A percentile compares a stretch with the other conserved stretches of the same genome.
phyloP scores from a whole-genome alignment of 2,113 vertebrate species.

The Bubo scandiacus region DNA sequence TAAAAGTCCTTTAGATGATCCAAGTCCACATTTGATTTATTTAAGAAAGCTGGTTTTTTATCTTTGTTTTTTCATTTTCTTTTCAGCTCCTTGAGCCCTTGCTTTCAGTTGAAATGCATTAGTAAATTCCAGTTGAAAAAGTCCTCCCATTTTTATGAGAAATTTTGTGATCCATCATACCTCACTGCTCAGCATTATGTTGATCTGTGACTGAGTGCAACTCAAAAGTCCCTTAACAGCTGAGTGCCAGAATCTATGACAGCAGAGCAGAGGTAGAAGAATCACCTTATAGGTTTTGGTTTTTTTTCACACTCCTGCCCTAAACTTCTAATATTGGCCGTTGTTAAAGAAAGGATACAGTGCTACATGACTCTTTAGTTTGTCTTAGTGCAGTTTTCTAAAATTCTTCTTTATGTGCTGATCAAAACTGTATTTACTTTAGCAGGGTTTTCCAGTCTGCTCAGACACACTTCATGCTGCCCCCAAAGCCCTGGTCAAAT shows the following conservation, averaged over 20 bases:
- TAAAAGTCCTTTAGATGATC: background rate
- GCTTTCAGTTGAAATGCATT: background rate
- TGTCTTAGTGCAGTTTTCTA: background rate
- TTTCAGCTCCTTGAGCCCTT: background rate
- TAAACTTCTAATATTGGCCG: background rate
- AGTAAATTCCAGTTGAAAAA: background rate
- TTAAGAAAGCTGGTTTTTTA: background rate
- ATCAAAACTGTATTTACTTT: background rate
- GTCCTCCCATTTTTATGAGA: background rate
- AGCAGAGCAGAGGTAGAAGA: background rate
- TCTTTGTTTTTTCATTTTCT: background rate
- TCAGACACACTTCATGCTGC: background rate
- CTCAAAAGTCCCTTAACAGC: background rate
- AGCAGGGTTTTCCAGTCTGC: background rate
- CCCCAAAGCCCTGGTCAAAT: background rate
- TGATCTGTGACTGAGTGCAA: background rate
- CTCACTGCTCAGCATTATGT: background rate
- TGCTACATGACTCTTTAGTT: background rate
- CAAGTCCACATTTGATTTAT: background rate
- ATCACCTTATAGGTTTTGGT: background rate
- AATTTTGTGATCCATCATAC: background rate
- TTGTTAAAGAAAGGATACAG: background rate
- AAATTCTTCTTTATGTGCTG: background rate
- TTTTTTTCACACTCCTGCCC: background rate
- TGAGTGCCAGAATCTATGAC: background rate